These are phyloP conservation scores for Melieria picta DNA, from an alignment of 2,888 invertebrate genomes.

Conservation along the genomic window DNA sequence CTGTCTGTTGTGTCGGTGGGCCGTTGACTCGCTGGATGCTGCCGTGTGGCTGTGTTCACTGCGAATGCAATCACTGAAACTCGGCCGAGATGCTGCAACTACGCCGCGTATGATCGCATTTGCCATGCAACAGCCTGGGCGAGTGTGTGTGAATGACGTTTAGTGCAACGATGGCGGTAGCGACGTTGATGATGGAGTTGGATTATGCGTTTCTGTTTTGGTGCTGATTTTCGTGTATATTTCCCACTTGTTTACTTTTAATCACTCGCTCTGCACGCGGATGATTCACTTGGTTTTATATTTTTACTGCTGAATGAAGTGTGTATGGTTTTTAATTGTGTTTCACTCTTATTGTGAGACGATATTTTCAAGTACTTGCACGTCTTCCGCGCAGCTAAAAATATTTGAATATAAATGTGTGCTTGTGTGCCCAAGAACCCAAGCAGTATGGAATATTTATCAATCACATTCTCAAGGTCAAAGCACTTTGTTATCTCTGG, in stretches of 20 bases:
- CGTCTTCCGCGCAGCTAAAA: no score
- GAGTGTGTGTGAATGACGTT: neutral
- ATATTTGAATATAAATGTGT: neutral
- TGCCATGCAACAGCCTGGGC: conserved; percentile 53
- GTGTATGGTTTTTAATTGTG: neutral
- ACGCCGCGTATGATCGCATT: conserved; percentile 49
- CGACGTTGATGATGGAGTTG: no score
- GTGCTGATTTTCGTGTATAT: no score
- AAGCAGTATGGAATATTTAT: conserved; percentile 28
- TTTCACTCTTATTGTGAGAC: neutral
- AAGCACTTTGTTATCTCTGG: conserved; percentile 37
- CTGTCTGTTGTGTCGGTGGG: conserved; percentile 1
- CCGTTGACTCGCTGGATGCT: no score
- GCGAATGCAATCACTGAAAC: conserved; percentile 16
- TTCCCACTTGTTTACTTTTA: neutral
- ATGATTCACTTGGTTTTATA: neutral
- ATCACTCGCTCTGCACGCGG: neutral
- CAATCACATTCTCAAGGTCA: conserved; percentile 39
- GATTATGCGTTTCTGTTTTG: no score
- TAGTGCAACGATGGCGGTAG: no score
- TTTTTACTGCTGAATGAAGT: neutral
- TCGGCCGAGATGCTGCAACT: conserved; percentile 42
- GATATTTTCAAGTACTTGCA: neutral
- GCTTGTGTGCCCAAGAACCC: neutral
- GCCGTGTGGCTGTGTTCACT: conserved; percentile 1